A percentile compares a stretch with the other conserved stretches of the same genome.
These are phyloP conservation scores for Caenorhabditis japonica DNA, from an alignment of 2,888 invertebrate genomes.

Conservation along the genomic window DNA sequence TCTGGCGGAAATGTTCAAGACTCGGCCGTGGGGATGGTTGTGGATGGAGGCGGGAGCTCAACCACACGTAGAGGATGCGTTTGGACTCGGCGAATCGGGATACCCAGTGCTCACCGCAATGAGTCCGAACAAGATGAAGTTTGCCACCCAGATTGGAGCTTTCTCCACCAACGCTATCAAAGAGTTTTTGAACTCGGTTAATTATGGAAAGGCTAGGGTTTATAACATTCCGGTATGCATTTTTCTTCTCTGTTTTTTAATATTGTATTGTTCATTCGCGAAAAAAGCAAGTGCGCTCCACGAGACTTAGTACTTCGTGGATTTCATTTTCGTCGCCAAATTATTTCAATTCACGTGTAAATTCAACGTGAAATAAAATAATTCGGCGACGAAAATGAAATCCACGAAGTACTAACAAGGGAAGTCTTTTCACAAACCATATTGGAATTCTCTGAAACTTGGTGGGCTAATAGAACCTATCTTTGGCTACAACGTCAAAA, in stretches of 20 bases:
- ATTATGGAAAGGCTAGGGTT: slow-evolving; percentile 77
- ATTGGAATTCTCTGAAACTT: too few species aligned
- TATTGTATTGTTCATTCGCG: too few species aligned
- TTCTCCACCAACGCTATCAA: slow-evolving; percentile 26
- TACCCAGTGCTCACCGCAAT: slow-evolving; percentile 99
- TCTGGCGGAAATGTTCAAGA: slow-evolving; percentile 90
- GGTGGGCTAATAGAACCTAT: too few species aligned
- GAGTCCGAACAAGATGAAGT: slow-evolving; percentile 95
- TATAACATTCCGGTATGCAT: slow-evolving; percentile 86
- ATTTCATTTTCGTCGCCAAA: too few species aligned
- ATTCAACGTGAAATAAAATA: too few species aligned
- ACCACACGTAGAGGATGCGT: slow-evolving; percentile 86
- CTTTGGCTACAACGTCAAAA: too few species aligned
- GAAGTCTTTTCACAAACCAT: too few species aligned
- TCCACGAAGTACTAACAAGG: too few species aligned
- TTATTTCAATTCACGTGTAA: too few species aligned
- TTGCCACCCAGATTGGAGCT: slow-evolving; percentile 77
- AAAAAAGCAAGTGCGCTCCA: too few species aligned
- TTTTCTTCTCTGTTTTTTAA: slow-evolving; percentile 66
- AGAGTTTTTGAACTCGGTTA: slow-evolving; percentile 38
- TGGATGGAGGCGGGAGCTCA: slow-evolving; percentile 95
- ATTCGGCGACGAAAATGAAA: too few species aligned
- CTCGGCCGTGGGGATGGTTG: slow-evolving; percentile 94
- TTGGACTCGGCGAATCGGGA: slow-evolving; percentile 97
- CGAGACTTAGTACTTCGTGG: too few species aligned